These are phyloP conservation scores for Torymus texanus DNA, from an alignment of 2,888 invertebrate genomes.

Conservation along the genomic window DNA sequence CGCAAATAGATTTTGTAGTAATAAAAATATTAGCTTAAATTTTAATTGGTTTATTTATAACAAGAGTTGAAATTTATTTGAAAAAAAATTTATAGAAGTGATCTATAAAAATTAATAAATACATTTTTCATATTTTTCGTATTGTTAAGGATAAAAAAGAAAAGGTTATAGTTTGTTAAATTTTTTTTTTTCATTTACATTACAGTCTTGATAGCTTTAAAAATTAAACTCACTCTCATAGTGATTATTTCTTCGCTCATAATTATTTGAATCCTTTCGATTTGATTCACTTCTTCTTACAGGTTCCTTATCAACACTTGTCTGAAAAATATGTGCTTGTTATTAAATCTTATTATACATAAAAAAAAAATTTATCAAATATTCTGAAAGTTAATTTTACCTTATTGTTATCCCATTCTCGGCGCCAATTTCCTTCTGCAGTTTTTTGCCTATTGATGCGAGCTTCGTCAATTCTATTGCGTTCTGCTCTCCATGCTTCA, in stretches of 20 bases:
- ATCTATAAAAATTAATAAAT: too few species aligned
- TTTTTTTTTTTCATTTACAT: too few species aligned
- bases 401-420: constrained; percentile 75
- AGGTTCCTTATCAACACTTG: constrained; percentile 58
- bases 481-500: constrained; percentile 75
- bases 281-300: constrained; percentile 56
- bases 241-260: constrained; percentile 64
- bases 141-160: too few species aligned
- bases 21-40: too few species aligned
- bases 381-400: constrained; percentile 55
- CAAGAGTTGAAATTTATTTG: too few species aligned
- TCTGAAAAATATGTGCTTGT: constrained; percentile 51
- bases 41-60: too few species aligned
- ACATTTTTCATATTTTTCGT: too few species aligned
- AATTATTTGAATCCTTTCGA: constrained; percentile 63
- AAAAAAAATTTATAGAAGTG: too few species aligned
- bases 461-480: constrained; percentile 74
- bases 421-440: constrained; percentile 75
- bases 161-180: too few species aligned
- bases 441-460: constrained; percentile 74
- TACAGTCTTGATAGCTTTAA: background rate
- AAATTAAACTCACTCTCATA: constrained; percentile 58
- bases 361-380: constrained; percentile 8
- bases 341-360: background rate
- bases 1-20: too few species aligned